phyloP scores from a whole-genome alignment of 2,113 vertebrate genomes.

The Pandion haliaetus region DNA sequence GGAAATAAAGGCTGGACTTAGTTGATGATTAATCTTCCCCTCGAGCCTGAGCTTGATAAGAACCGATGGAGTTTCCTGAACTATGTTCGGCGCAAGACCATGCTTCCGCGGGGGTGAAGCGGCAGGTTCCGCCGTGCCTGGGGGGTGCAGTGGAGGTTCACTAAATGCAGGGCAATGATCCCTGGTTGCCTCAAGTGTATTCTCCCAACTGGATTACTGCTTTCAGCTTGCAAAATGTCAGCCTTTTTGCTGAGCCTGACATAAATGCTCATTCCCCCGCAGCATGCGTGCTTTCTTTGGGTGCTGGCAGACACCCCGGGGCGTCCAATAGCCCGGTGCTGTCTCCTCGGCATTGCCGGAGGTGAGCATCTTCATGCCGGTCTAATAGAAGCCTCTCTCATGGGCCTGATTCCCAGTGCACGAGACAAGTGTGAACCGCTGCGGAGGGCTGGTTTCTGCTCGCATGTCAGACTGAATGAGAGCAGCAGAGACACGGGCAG shows the following conservation, averaged over 20 bases:
- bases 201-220: neutral
- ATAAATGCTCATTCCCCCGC: fast-evolving
- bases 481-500: fast-evolving
- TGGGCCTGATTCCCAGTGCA: fast-evolving
- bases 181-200: neutral
- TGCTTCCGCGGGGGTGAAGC: fast-evolving
- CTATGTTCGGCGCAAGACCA: fast-evolving
- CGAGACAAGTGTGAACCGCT: fast-evolving
- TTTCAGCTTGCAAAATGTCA: neutral
- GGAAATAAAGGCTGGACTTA: neutral
- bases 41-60: neutral
- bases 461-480: fast-evolving
- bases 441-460: neutral
- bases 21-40: neutral
- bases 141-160: fast-evolving
- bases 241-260: neutral
- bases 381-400: neutral
- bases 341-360: fast-evolving
- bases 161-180: neutral
- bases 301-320: neutral
- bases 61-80: neutral
- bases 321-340: fast-evolving
- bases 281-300: neutral
- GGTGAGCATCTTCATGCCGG: fast-evolving
- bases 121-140: fast-evolving